Evolutionary conservation across 2,888 invertebrate genomes (phyloP), one percentile per base, ranked within the genome.

Genomic region (Gryllus longicercus): DNA sequence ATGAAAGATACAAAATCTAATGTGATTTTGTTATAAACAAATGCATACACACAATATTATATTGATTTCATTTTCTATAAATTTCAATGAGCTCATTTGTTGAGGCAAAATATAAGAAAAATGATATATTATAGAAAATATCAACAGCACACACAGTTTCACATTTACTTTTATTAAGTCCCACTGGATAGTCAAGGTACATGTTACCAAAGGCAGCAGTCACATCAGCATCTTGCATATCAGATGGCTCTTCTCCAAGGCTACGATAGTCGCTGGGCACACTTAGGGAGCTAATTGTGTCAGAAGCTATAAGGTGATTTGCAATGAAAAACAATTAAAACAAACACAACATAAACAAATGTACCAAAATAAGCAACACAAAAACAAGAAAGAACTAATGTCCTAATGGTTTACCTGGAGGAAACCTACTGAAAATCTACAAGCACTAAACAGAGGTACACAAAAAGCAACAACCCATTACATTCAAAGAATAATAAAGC

Each of bases 241-340:
- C 84, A 79, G 80, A 81, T 79, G 83, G 82, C 50, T 83, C 83
- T 80, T 82, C 83, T 78, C 83, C 82, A 78, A 84, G 81, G 79
- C 83, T 83, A 75, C 83, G 83, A 82, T 82, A 83, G 79, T 83
- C 81, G 74, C 81, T 83, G 74, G 83, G 82, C 77, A 83, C 83
- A 82, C 85, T 85, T 82, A 84, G 84, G 74, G 84, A 84, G 80
- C 84, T 84, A 81, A 84, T 83, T 81, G 84, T 84, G 83, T 85
- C 84, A 79, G 84, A 85, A 79, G 84, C 84, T 82, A 83, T 80
- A 79, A 82, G 79, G 81, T 78, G 63, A 63, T 63, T 14, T 63
- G 80, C 51, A 81, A 81, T 79, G 81, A 82, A 38, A 79, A 84
- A 84, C 79, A 82, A 83, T 79, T 80, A 81, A 77, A 81, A 83